A percentile compares a stretch with the other conserved stretches of the same genome.
These are phyloP conservation scores for Cydia fagiglandana DNA, from an alignment of 1,140 invertebrate species.

Conservation along the genomic window DNA sequence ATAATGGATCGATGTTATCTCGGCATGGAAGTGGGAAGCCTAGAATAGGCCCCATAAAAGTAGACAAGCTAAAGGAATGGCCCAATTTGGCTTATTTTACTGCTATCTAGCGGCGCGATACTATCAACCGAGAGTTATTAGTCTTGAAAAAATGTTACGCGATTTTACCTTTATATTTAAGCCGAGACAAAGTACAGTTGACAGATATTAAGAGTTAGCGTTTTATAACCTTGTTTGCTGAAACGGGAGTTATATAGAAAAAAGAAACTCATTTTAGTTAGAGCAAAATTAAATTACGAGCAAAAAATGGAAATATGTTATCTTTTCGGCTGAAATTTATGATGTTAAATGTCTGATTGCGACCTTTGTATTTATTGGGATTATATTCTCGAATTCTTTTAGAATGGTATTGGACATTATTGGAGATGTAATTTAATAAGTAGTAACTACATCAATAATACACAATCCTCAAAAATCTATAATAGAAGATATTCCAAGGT, in stretches of 20 bases:
- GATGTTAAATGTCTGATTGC: not conserved
- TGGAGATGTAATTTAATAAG: not conserved
- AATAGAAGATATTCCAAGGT: not conserved
- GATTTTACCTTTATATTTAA: conserved; percentile 51
- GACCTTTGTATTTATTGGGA: not conserved
- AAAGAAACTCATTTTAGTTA: conserved; percentile 11
- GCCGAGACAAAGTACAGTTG: conserved; percentile 26
- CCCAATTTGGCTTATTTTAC: conserved; percentile 69
- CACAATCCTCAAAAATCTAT: not conserved
- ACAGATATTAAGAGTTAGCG: conserved; percentile 35
- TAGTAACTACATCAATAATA: not conserved
- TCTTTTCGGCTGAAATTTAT: not conserved
- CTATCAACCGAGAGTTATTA: conserved; percentile 61
- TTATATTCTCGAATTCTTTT: not conserved
- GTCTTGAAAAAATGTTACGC: conserved; percentile 57
- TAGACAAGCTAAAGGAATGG: conserved; percentile 53
- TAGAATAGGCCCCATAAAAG: conserved; percentile 58
- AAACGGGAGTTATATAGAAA: conserved; percentile 16
- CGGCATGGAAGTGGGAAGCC: conserved; percentile 44
- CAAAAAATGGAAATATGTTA: not conserved
- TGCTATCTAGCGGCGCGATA: conserved; percentile 60
- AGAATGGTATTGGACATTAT: conserved; percentile 1
- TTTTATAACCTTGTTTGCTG: conserved; percentile 30
- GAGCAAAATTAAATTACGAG: conserved; percentile 6
- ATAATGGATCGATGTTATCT: conserved; percentile 59